phyloP scores from a whole-genome alignment of 2,888 invertebrate species.

The Notodromas monacha region DNA sequence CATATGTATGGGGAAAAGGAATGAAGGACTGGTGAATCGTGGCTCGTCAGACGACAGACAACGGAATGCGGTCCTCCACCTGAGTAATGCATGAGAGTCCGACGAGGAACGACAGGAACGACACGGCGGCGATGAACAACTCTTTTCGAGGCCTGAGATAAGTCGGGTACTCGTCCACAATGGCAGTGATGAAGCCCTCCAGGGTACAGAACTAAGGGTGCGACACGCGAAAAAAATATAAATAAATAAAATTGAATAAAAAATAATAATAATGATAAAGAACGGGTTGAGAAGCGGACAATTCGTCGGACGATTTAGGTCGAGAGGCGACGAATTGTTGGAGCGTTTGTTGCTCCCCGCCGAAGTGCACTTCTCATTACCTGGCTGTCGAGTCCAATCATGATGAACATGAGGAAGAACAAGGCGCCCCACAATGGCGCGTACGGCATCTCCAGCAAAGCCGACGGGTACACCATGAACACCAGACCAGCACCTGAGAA shows the following conservation, averaged over 20 bases:
- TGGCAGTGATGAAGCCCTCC: constrained; percentile 93
- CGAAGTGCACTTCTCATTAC: no score
- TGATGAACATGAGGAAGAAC: constrained; percentile 30
- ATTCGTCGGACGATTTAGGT: no score
- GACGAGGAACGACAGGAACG: constrained; percentile 64
- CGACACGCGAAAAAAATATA: no score
- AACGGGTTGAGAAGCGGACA: no score
- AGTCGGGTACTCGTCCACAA: constrained; percentile 84
- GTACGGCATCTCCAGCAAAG: constrained; percentile 24
- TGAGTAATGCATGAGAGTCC: constrained; percentile 68
- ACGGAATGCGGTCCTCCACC: no score
- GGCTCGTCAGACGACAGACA: no score
- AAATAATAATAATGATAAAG: no score
- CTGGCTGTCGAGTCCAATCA: constrained; percentile 28
- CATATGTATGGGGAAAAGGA: no score
- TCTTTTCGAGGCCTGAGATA: constrained; percentile 50
- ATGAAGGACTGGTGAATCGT: no score
- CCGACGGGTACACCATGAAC: constrained; percentile 27
- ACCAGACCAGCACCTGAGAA: constrained; percentile 23
- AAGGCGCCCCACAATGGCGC: constrained; percentile 27
- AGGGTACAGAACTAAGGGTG: constrained; percentile 78
- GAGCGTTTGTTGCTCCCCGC: no score
- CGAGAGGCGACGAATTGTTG: no score
- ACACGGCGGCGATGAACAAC: constrained; percentile 69
- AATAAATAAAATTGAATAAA: no score